These are phyloP conservation scores for Pseudochirops corinnae DNA, from an alignment of 2,797 vertebrate genomes.

Conservation along the genomic window DNA sequence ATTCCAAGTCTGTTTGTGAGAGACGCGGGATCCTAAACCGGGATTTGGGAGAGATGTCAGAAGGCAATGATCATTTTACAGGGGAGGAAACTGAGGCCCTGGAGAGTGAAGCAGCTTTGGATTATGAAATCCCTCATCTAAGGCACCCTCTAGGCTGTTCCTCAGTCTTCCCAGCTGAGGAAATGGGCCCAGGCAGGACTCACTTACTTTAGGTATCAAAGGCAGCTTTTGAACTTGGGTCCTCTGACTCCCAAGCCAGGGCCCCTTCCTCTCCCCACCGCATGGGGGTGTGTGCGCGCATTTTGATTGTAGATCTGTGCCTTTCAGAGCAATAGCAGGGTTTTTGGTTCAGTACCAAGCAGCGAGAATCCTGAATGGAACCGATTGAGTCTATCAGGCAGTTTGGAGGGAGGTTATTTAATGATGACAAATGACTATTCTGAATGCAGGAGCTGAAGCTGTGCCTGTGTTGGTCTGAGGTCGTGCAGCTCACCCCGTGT, in stretches of 20 bases:
- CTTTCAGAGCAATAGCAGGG: background rate
- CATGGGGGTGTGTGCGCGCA: fast-evolving
- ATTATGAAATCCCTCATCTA: background rate
- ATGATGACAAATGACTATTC: background rate
- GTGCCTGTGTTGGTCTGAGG: background rate
- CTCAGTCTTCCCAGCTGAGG: no score
- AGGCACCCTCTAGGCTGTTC: no score
- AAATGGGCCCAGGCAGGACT: background rate
- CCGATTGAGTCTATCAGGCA: background rate
- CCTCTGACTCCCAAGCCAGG: no score
- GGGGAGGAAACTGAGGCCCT: background rate
- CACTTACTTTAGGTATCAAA: background rate
- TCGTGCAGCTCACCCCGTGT: no score
- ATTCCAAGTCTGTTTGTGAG: background rate
- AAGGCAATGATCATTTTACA: background rate
- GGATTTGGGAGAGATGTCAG: background rate
- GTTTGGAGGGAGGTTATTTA: background rate
- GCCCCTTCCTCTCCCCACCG: background rate
- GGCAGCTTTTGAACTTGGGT: background rate
- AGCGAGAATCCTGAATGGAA: background rate
- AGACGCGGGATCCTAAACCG: background rate
- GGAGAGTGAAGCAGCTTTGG: background rate
- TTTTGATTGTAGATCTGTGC: background rate
- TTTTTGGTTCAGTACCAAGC: background rate
- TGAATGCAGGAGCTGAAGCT: background rate